Conservation (phyloP, 2,888 invertebrate genomes). For the Dilophus febrilis region DNA sequence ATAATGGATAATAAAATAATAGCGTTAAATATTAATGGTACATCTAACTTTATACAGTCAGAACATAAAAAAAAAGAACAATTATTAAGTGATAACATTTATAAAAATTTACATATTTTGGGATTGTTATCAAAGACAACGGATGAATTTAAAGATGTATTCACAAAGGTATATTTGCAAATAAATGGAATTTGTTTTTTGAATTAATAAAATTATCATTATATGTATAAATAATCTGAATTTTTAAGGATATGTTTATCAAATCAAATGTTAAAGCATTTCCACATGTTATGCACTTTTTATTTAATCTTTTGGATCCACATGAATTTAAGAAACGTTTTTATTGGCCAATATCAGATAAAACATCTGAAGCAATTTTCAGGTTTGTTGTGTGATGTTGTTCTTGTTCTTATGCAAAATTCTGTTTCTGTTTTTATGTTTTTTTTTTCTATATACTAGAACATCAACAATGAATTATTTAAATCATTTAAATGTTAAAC, state of each 20-base stretch:
- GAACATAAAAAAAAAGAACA: constrained; percentile 22
- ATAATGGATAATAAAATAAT: too few relatives aligned
- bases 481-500: constrained; percentile 23
- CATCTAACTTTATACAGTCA: too few relatives aligned
- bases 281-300: constrained; percentile 25
- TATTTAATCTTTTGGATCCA: constrained; percentile 24
- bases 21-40: too few relatives aligned
- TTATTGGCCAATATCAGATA: constrained; percentile 28
- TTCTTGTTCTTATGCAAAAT: neutral
- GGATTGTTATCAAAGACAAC: constrained; percentile 18
- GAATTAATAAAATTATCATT: neutral
- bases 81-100: constrained; percentile 20
- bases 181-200: neutral
- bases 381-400: constrained; percentile 4
- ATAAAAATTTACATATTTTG: constrained; percentile 19
- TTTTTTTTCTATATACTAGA: constrained; percentile 11
- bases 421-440: neutral
- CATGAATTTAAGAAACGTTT: constrained; percentile 27
- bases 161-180: constrained; percentile 6
- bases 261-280: constrained; percentile 27
- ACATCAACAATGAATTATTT: constrained; percentile 24
- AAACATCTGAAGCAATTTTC: constrained; percentile 23
- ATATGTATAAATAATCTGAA: neutral
- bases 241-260: constrained; percentile 23
- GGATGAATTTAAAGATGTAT: constrained; percentile 19